These are phyloP conservation scores for Herminia tarsipennalis DNA, from an alignment of 2,888 invertebrate genomes.

Conservation along the genomic window DNA sequence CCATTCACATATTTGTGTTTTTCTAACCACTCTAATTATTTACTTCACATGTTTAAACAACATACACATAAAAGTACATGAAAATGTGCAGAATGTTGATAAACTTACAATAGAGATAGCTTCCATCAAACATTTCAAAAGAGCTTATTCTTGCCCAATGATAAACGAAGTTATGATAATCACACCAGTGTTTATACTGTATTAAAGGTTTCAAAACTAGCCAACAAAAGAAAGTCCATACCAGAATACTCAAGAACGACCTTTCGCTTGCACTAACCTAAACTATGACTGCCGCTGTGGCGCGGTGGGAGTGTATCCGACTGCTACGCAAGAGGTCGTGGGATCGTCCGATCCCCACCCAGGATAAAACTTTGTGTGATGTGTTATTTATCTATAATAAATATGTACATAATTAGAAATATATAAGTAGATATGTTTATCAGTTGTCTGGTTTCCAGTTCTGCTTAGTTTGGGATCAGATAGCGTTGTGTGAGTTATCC, in stretches of 20 bases:
- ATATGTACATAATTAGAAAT: no score
- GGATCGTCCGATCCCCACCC: no score
- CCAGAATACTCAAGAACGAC: conserved; percentile 31
- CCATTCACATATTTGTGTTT: conserved; percentile 38
- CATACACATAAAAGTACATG: background rate
- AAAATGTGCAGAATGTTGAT: conserved; percentile 44
- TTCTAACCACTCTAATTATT: conserved; percentile 42
- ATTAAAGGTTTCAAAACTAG: conserved; percentile 39
- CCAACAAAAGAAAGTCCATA: conserved; percentile 21
- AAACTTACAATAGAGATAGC: conserved; percentile 4
- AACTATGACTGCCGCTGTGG: no score
- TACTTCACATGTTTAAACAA: conserved; percentile 40
- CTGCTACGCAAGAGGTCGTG: no score
- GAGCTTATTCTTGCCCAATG: conserved; percentile 10
- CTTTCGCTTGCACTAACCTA: conserved; percentile 41
- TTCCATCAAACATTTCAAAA: conserved; percentile 40
- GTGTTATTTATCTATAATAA: no score
- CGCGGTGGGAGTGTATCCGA: no score
- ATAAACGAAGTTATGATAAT: background rate
- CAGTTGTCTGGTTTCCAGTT: no score
- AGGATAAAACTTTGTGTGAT: no score
- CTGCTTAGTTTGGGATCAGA: no score
- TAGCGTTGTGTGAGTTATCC: no score
- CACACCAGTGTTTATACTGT: conserved; percentile 50
- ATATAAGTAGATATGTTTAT: no score